These are phyloP conservation scores for Hoplodrina ambigua DNA, from an alignment of 2,888 invertebrate genomes.

Conservation along the genomic window DNA sequence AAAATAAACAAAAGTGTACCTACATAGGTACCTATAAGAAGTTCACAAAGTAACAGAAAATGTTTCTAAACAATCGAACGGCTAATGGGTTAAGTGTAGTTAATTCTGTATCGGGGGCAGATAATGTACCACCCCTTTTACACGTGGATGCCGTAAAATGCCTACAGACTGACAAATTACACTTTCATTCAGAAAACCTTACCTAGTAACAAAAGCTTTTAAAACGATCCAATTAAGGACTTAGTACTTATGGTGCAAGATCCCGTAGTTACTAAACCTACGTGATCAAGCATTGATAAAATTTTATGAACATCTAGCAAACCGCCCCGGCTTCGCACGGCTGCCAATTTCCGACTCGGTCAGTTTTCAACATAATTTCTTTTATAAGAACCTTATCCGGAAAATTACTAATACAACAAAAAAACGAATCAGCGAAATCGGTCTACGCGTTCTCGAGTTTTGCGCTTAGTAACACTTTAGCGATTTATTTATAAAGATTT, in stretches of 20 bases:
- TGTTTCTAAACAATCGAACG: background rate
- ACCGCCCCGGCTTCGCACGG: too few relatives aligned
- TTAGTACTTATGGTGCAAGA: background rate
- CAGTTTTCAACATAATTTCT: too few relatives aligned
- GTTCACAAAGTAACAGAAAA: too few relatives aligned
- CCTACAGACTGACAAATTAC: background rate
- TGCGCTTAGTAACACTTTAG: too few relatives aligned
- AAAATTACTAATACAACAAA: too few relatives aligned
- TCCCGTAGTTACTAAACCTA: background rate
- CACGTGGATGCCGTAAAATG: slow-evolving; percentile 17
- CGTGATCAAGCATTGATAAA: background rate
- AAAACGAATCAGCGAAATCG: too few relatives aligned
- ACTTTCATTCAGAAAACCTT: background rate
- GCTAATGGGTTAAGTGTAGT: background rate
- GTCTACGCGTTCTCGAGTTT: too few relatives aligned
- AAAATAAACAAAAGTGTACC: too few relatives aligned
- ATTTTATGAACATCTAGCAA: too few relatives aligned
- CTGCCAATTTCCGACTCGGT: too few relatives aligned
- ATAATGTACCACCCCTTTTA: background rate
- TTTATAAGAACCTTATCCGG: too few relatives aligned
- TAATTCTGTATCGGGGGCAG: background rate
- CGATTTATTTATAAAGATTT: too few relatives aligned
- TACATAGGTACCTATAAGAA: background rate
- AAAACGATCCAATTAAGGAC: slow-evolving; percentile 7
- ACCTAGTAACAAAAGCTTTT: slow-evolving; percentile 16